These are phyloP conservation scores for Cheilinus undulatus DNA, from an alignment of 2,113 vertebrate species.

Conservation along the genomic window DNA sequence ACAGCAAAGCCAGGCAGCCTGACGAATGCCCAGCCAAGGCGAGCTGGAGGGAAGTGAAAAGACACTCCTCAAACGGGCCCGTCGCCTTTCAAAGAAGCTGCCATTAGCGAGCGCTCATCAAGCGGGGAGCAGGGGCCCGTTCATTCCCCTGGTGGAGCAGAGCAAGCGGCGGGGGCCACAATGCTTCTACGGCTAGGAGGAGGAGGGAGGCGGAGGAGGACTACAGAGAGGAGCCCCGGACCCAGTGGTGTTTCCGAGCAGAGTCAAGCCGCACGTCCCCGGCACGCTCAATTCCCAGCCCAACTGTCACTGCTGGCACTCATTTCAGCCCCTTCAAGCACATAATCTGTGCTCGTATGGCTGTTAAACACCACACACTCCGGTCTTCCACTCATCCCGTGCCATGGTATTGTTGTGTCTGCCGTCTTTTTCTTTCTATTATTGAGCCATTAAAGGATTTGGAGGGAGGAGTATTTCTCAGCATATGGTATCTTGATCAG, in stretches of 20 bases:
- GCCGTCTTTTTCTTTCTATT: conserved; percentile 57
- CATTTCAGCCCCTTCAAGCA: conserved; percentile 82
- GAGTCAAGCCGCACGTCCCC: conserved; percentile 76
- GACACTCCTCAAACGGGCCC: conserved; percentile 80
- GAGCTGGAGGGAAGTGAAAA: conserved; percentile 84
- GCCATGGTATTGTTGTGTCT: conserved; percentile 76
- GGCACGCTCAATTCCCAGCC: conserved; percentile 84
- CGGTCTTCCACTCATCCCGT: conserved; percentile 69
- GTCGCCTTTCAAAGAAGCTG: conserved; percentile 81
- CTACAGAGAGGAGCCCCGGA: conserved; percentile 74
- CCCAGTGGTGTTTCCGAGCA: conserved; percentile 82
- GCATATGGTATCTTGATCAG: conserved; percentile 76
- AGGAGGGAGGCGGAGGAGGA: conserved; percentile 64
- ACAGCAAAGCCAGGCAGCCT: conserved; percentile 81
- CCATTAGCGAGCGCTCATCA: conserved; percentile 82
- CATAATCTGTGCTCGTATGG: conserved; percentile 85
- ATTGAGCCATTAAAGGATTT: conserved; percentile 74
- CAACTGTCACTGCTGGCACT: conserved; percentile 88
- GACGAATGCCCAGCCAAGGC: conserved; percentile 82
- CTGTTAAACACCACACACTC: conserved; percentile 79
- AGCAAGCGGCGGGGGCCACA: conserved; percentile 71
- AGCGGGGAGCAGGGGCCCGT: conserved; percentile 66
- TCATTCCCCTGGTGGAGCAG: conserved; percentile 71
- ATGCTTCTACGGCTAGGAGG: conserved; percentile 61
- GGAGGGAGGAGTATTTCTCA: conserved; percentile 56